A percentile compares a stretch with the other conserved stretches of the same genome.
Conservation (phyloP, 2,797 vertebrate species). For the Lycodopsis pacificus region DNA sequence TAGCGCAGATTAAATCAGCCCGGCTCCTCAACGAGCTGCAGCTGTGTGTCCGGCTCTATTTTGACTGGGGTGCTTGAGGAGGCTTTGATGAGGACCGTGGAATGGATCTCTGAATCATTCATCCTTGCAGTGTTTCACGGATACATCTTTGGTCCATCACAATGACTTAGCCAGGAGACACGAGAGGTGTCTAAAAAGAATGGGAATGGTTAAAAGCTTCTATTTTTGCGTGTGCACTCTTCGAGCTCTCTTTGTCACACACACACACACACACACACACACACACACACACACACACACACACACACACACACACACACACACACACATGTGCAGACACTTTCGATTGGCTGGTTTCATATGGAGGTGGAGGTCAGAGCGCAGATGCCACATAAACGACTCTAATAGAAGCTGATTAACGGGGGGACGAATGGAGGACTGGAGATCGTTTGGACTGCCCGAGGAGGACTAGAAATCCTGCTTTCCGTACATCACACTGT, state of each 20-base stretch:
- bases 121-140: conserved; percentile 52
- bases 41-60: conserved; percentile 77
- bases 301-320: too few relatives aligned
- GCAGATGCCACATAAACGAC: conserved; percentile 53
- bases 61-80: conserved; percentile 67
- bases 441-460: conserved; percentile 48
- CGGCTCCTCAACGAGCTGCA: conserved; percentile 73
- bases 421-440: conserved; percentile 41
- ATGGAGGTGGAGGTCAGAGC: conserved; percentile 63
- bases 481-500: conserved; percentile 26
- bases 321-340: conserved; percentile 15
- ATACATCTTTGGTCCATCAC: conserved; percentile 59
- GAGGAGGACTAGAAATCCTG: conserved; percentile 35
- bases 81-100: conserved; percentile 73
- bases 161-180: conserved; percentile 35
- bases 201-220: conserved; percentile 44
- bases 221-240: conserved; percentile 25
- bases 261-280: conserved; percentile 12
- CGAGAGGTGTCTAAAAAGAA: conserved; percentile 48
- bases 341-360: conserved; percentile 51
- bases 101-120: conserved; percentile 58
- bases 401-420: conserved; percentile 63
- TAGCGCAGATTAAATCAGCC: conserved; percentile 78
- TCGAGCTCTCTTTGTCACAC: background rate
- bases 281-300: conserved; percentile 6